These are phyloP conservation scores for Melanitta fusca DNA, from an alignment of 2,797 vertebrate genomes.

Conservation along the genomic window DNA sequence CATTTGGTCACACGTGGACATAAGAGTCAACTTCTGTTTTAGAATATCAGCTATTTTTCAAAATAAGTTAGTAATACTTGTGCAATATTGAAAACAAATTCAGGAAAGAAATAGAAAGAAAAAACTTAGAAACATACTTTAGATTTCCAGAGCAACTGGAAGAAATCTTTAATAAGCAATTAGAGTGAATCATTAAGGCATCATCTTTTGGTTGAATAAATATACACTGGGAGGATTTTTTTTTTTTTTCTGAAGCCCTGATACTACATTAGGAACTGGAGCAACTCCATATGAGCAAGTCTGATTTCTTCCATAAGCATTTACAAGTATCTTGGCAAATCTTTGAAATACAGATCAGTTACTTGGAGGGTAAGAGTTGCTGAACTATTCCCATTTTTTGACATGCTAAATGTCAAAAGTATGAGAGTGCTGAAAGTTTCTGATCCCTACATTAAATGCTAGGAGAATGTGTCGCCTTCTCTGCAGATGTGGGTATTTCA, in stretches of 20 bases:
- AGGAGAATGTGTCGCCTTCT: neutral
- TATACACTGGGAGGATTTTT: neutral
- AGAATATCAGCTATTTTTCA: neutral
- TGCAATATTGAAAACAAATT: neutral
- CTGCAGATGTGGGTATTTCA: neutral
- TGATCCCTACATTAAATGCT: neutral
- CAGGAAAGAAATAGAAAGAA: neutral
- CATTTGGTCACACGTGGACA: accelerated
- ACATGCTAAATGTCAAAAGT: conserved; percentile 42
- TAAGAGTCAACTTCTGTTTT: neutral
- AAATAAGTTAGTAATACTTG: neutral
- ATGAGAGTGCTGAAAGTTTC: neutral
- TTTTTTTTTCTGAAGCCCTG: neutral
- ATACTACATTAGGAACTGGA: neutral
- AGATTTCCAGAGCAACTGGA: neutral
- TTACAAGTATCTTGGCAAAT: conserved; percentile 41
- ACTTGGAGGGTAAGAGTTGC: neutral
- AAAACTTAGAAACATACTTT: neutral
- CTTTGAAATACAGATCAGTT: conserved; percentile 35
- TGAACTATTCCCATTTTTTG: neutral
- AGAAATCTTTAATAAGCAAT: neutral
- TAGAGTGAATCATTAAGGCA: neutral
- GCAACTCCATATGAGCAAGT: neutral
- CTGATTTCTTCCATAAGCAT: conserved; percentile 27
- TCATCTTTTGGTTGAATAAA: neutral